Evolutionary conservation across 2,113 vertebrate genomes (phyloP).

Genomic region (Poeciliopsis occidentalis): DNA sequence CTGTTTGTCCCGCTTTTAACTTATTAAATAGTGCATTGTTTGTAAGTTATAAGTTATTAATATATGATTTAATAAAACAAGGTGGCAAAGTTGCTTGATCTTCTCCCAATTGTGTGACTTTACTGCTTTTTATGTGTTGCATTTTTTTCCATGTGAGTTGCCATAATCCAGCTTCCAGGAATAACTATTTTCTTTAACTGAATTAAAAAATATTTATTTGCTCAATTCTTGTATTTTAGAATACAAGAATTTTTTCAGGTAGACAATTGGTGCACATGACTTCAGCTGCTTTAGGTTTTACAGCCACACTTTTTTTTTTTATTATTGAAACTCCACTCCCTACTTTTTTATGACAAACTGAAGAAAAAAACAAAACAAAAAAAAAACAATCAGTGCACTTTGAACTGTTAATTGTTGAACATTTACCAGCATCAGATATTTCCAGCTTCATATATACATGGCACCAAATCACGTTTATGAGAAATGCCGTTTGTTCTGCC

Average conservation of each 20-base stretch:
- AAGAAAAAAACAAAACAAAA: background rate
- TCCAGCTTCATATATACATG: background rate
- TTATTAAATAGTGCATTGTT: background rate
- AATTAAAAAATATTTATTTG: background rate
- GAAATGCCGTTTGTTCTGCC: too few relatives aligned
- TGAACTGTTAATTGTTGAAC: background rate
- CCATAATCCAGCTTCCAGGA: background rate
- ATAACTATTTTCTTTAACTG: background rate
- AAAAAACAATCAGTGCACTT: background rate
- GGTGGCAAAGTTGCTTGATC: background rate
- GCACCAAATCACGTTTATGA: background rate
- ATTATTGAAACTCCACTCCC: slow-evolving; percentile 22
- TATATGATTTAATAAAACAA: slow-evolving; percentile 4
- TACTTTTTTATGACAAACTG: background rate
- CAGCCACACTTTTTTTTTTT: background rate
- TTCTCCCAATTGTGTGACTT: background rate
- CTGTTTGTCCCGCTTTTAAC: slow-evolving; percentile 16
- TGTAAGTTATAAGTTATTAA: background rate
- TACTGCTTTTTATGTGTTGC: background rate
- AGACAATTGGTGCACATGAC: slow-evolving; percentile 1
- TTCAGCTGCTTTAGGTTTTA: background rate
- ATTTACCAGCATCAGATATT: slow-evolving; percentile 12
- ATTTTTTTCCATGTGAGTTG: background rate
- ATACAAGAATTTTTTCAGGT: too few relatives aligned
- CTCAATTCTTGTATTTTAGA: background rate